Conservation (phyloP, 2,113 vertebrate species). For the Hippocampus barbouri region DNA sequence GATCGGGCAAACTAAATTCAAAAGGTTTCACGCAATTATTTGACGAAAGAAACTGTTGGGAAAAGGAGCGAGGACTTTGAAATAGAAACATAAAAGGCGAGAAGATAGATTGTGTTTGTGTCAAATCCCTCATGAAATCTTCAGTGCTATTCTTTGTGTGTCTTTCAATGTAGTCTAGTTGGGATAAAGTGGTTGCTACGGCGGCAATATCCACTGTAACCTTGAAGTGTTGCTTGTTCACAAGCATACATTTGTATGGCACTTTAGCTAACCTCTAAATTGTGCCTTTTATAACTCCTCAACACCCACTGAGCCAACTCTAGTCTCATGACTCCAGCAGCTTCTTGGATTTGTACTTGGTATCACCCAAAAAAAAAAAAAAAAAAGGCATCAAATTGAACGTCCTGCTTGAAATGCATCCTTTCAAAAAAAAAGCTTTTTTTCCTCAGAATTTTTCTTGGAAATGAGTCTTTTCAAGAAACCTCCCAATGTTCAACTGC, state of each 20-base stretch:
- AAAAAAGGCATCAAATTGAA: no score
- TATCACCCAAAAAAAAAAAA: no score
- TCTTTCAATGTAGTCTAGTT: background rate
- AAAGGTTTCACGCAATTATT: no score
- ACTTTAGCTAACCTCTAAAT: background rate
- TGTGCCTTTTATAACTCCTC: background rate
- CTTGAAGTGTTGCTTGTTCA: background rate
- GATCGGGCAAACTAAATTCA: no score
- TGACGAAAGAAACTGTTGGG: background rate
- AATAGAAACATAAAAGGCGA: background rate
- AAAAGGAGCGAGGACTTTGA: background rate
- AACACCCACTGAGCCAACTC: background rate
- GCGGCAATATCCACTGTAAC: background rate
- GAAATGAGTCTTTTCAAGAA: no score
- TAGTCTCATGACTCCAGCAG: background rate
- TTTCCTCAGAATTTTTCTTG: no score
- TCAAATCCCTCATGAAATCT: background rate
- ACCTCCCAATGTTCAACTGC: no score
- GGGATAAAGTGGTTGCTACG: background rate
- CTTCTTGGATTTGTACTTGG: background rate
- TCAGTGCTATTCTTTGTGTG: background rate
- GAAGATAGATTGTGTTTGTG: background rate
- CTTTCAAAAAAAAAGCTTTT: no score
- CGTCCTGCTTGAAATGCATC: no score
- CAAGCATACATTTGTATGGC: background rate